A percentile compares a stretch with the other conserved stretches of the same genome.
phyloP scores from a whole-genome alignment of 2,797 vertebrate species.

The Merluccius polli region DNA sequence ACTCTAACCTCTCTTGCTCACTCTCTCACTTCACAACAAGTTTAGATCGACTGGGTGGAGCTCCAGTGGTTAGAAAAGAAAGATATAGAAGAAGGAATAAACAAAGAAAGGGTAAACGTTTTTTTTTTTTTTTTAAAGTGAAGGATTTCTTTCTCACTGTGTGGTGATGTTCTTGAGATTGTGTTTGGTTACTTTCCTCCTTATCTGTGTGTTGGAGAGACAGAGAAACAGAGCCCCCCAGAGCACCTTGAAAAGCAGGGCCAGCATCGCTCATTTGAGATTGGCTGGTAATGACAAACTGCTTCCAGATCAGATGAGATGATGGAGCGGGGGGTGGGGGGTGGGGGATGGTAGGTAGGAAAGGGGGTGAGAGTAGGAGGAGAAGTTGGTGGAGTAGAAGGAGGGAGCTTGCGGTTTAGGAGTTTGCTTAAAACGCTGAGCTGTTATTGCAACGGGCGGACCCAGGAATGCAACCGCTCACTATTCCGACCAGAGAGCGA shows the following conservation, averaged over 20 bases:
- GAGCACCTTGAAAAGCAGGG: constrained; percentile 49
- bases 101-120: no score
- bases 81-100: constrained; percentile 14
- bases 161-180: no score
- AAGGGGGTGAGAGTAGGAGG: not conserved
- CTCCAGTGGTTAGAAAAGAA: constrained; percentile 30
- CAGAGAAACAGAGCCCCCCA: constrained; percentile 35
- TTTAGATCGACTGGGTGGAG: constrained; percentile 44
- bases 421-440: constrained; percentile 72
- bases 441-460: constrained; percentile 70
- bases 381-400: constrained; percentile 23
- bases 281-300: constrained; percentile 52
- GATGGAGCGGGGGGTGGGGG: constrained; percentile 47
- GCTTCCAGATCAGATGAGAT: constrained; percentile 46
- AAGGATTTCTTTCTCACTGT: no score
- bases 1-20: not conserved
- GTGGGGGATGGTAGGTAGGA: constrained; percentile 9
- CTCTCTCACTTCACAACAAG: constrained; percentile 25
- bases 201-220: constrained; percentile 49
- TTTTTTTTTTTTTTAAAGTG: no score
- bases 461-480: constrained; percentile 61
- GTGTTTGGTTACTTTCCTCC: constrained; percentile 13
- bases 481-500: constrained; percentile 41
- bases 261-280: constrained; percentile 42
- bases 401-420: constrained; percentile 57